Percentiles rank a stretch among this genome's conserved stretches.
These are phyloP conservation scores for Kryphioiulus occultus DNA, from an alignment of 2,888 invertebrate genomes.

Conservation along the genomic window DNA sequence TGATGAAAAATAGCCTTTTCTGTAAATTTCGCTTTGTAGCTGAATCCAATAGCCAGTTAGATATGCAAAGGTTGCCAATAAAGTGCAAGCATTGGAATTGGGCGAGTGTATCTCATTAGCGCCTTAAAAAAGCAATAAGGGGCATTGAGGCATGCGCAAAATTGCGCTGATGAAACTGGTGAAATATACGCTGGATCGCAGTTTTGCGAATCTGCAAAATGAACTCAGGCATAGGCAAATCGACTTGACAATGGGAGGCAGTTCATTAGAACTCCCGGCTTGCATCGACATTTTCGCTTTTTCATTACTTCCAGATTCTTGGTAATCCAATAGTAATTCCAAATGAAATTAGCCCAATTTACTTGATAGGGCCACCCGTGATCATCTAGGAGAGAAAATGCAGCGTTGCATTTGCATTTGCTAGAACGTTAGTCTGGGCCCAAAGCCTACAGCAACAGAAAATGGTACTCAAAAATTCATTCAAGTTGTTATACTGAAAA, in stretches of 20 bases:
- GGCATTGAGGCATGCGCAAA: not conserved
- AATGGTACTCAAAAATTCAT: too few relatives aligned
- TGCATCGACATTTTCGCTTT: not conserved
- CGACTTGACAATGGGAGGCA: not conserved
- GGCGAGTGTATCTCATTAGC: conserved; percentile 25
- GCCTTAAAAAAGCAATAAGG: conserved; percentile 18
- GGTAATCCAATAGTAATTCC: conserved; percentile 3
- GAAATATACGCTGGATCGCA: not conserved
- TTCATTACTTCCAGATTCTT: not conserved
- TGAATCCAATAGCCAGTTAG: not conserved
- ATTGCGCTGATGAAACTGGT: not conserved
- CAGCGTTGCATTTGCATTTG: too few relatives aligned
- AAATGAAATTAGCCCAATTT: conserved; percentile 26
- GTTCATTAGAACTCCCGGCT: conserved; percentile 20
- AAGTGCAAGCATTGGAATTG: not conserved
- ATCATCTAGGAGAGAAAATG: not conserved
- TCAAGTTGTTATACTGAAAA: too few relatives aligned
- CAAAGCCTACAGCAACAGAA: too few relatives aligned
- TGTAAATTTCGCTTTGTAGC: not conserved
- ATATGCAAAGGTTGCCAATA: not conserved
- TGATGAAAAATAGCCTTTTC: not conserved
- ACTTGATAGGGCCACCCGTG: not conserved
- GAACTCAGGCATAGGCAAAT: not conserved
- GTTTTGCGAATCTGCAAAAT: conserved; percentile 3
- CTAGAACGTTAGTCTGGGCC: too few relatives aligned